These are phyloP conservation scores for Pseudomyrmex dendroicus DNA, from an alignment of 1,140 invertebrate species.

Conservation along the genomic window DNA sequence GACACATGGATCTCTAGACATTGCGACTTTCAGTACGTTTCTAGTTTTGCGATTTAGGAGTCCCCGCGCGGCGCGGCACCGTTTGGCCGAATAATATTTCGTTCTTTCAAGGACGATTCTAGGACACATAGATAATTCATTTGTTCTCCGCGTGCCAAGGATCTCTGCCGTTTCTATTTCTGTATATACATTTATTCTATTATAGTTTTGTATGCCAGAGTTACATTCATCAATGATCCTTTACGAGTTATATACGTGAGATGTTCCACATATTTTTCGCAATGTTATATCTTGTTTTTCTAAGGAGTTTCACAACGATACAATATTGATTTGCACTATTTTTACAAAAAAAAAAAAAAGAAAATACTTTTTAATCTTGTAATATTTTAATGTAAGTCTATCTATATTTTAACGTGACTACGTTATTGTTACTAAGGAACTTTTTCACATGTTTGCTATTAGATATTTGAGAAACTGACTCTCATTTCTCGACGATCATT, in stretches of 20 bases:
- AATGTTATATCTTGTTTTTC: too few relatives aligned
- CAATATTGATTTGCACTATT: too few relatives aligned
- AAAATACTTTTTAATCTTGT: too few relatives aligned
- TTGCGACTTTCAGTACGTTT: constrained; percentile 9
- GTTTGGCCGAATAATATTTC: constrained; percentile 8
- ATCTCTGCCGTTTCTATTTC: neutral
- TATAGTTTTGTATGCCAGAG: too few relatives aligned
- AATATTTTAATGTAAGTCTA: too few relatives aligned
- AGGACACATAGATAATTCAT: constrained; percentile 5
- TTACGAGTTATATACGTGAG: too few relatives aligned
- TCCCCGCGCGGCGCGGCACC: constrained; percentile 8
- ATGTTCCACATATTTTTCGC: too few relatives aligned
- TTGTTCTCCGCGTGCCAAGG: neutral
- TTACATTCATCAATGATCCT: too few relatives aligned
- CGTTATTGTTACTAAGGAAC: too few relatives aligned
- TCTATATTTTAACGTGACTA: too few relatives aligned
- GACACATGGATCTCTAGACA: constrained; percentile 1
- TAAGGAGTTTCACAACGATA: too few relatives aligned
- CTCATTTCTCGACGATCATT: neutral
- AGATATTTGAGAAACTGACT: neutral
- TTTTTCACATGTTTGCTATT: neutral
- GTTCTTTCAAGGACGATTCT: constrained; percentile 31
- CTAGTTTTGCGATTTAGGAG: constrained; percentile 52
- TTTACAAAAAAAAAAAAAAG: too few relatives aligned
- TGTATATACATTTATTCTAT: neutral